Base-by-base conservation (phyloP, 2,888 invertebrate species). In the Aethes cnicana region DNA sequence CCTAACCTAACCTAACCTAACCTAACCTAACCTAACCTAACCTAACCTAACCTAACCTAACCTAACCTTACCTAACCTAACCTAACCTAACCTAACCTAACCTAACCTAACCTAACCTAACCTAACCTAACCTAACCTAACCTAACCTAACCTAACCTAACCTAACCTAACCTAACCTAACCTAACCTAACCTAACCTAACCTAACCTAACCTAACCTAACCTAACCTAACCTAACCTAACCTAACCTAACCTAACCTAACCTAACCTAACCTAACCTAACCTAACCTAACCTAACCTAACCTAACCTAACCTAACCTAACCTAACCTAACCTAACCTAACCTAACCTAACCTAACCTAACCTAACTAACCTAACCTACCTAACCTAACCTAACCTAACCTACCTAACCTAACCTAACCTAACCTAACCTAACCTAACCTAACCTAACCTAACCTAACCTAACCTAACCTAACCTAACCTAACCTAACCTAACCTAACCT, bases 391-490 rank as follows among this genome's bases (percentile, higher is more conserved):
- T 43, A 42, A 42, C 42, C 42, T 42, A 42, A 42, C 42, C 42
- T 42, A 42, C 28, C 42, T 28, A 28, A 42, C 28, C 42, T 28
- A 28, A 42, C 28, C 42, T 28, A 28, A 42, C 28, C 42, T 42
- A 42, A 42, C 42, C 42, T 42, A 42, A 42, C 42, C 42, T 42
- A 42, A 42, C 42, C 42, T 42, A 42, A 42, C 42, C 43, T 30
- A 43, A 30, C 43, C 43, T 43, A 43, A 43, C 43, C 43, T 43
- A 43, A 43, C 43, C 43, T 43, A 43, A 43, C 43, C 43, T 44
- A 44, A 44, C 44, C 44, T 44, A 44, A 44, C 43, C 43, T 43
- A 43, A 43, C 43, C 43, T 43, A 43, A 43, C 43, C 43, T 43
- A 49, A 43, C 43, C 43, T 43, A 43, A 43, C 43, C 43, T 32